Conservation (phyloP, 2,113 vertebrate species). For the mouse (Mus musculus) region DNA sequence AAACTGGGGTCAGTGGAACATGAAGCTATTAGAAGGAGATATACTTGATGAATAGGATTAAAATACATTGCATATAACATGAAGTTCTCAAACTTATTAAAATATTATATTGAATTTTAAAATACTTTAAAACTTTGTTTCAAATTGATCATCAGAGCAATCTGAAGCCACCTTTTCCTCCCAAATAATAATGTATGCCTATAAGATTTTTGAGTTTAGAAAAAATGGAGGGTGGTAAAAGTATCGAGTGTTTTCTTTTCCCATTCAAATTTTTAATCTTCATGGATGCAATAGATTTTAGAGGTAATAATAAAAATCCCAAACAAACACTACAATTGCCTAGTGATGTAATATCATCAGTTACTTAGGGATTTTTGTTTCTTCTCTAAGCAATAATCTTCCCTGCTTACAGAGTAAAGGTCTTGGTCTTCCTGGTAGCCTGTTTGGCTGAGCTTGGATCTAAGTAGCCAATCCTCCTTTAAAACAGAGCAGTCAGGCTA, state of each 20-base stretch:
- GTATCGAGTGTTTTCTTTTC: slow-evolving; percentile 26
- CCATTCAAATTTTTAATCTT: slow-evolving; percentile 60
- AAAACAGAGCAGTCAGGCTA: slow-evolving; percentile 55
- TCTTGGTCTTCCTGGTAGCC: slow-evolving; percentile 47
- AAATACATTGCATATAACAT: neutral
- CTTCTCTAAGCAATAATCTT: neutral
- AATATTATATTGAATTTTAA: neutral
- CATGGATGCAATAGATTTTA: slow-evolving; percentile 17
- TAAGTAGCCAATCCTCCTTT: slow-evolving; percentile 16
- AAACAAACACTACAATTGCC: slow-evolving; percentile 55
- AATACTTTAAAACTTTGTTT: neutral
- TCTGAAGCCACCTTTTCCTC: neutral
- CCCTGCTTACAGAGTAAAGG: neutral
- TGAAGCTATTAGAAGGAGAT: neutral
- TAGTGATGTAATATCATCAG: neutral
- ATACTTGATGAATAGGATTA: no score
- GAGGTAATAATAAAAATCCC: slow-evolving; percentile 32
- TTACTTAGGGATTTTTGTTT: slow-evolving; percentile 35
- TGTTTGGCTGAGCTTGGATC: slow-evolving; percentile 49
- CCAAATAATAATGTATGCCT: slow-evolving; percentile 13
- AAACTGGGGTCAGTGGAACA: neutral
- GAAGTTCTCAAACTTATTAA: neutral
- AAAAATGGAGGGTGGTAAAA: slow-evolving; percentile 40
- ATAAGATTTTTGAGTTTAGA: neutral
- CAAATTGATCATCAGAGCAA: neutral